These are phyloP conservation scores for Pristionchus fissidentatus DNA, from an alignment of 2,888 invertebrate species.

Conservation along the genomic window DNA sequence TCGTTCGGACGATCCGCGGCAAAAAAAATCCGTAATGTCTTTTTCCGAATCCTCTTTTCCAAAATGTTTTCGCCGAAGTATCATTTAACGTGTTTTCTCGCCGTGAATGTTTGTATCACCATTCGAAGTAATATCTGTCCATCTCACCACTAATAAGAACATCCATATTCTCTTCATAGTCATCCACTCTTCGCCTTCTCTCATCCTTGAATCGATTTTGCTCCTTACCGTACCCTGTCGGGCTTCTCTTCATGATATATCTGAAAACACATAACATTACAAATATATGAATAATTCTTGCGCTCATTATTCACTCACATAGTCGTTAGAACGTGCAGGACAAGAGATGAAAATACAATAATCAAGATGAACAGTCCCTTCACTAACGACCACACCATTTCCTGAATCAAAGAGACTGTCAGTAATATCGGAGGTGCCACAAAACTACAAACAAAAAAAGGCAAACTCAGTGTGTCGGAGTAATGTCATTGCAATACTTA, in stretches of 20 bases:
- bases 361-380: not conserved
- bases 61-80: not conserved
- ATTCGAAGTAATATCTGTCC: too few species aligned
- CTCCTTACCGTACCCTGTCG: not conserved
- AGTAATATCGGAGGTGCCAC: too few species aligned
- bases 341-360: not conserved
- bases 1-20: too few species aligned
- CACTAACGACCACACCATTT: conserved; percentile 5
- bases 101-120: too few species aligned
- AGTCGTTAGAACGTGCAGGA: not conserved
- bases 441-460: not conserved
- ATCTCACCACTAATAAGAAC: conserved; percentile 1
- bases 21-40: too few species aligned
- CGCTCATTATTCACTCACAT: not conserved
- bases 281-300: not conserved
- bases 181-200: not conserved
- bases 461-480: not conserved
- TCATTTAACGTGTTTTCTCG: too few species aligned
- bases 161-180: conserved; percentile 13
- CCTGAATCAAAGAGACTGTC: not conserved
- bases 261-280: too few species aligned
- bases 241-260: too few species aligned
- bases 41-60: not conserved
- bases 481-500: too few species aligned
- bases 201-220: not conserved